Evolutionary conservation across 2,888 invertebrate genomes (phyloP).

Genomic region (Orgyia antiqua): DNA sequence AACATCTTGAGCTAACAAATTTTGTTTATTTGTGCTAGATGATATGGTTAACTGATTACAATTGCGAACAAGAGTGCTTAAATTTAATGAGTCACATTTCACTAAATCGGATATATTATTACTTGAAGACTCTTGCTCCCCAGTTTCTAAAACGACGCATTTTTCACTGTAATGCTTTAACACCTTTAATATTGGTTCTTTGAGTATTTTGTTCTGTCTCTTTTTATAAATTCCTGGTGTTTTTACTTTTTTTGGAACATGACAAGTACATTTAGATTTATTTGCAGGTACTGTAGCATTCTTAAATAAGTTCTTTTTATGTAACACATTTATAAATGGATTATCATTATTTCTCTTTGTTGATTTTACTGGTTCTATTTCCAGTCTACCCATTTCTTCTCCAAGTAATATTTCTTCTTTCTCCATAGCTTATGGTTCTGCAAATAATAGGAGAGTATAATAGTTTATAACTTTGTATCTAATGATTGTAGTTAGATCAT

Average conservation of each 20-base stretch:
- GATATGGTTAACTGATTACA: conserved; percentile 67
- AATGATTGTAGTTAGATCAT: too few relatives aligned
- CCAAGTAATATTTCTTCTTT: conserved; percentile 71
- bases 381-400: conserved; percentile 73
- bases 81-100: conserved; percentile 44
- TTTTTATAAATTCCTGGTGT: conserved; percentile 50
- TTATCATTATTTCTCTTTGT: conserved; percentile 45
- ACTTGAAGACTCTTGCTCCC: conserved; percentile 24
- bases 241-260: conserved; percentile 36
- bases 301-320: conserved; percentile 20
- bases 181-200: conserved; percentile 77
- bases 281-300: conserved; percentile 26
- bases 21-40: conserved; percentile 31
- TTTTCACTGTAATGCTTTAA: conserved; percentile 41
- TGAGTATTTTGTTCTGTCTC: conserved; percentile 68
- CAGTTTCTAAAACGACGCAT: conserved; percentile 21
- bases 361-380: conserved; percentile 70
- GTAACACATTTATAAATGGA: conserved; percentile 38
- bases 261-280: conserved; percentile 47
- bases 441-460: conserved; percentile 12
- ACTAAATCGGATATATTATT: conserved; percentile 25
- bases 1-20: conserved; percentile 17
- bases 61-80: conserved; percentile 61
- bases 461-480: too few relatives aligned
- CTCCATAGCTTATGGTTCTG: conserved; percentile 43